These are phyloP conservation scores for Thymelicus acteon DNA, from an alignment of 2,888 invertebrate species.

Conservation along the genomic window DNA sequence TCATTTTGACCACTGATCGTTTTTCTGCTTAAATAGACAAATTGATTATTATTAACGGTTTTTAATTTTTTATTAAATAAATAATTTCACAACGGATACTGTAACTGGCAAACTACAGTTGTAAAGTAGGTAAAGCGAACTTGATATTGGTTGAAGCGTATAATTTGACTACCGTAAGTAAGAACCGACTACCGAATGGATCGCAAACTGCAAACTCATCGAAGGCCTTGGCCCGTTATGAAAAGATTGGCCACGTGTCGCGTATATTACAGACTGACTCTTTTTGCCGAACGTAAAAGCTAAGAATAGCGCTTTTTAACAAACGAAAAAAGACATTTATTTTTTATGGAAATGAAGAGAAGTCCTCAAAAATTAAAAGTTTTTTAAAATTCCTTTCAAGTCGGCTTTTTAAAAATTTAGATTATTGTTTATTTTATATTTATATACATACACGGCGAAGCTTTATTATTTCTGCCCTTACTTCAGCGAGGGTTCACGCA, in stretches of 20 bases:
- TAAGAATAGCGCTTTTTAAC: not conserved
- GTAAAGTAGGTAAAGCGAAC: conserved; percentile 31
- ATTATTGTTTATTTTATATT: no score
- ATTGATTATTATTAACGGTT: conserved; percentile 1
- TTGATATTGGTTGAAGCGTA: conserved; percentile 32
- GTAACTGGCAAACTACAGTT: conserved; percentile 15
- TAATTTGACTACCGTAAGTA: conserved; percentile 30
- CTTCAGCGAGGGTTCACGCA: no score
- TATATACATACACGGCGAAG: no score
- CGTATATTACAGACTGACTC: not conserved
- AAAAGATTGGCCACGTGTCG: not conserved
- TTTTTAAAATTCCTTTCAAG: no score
- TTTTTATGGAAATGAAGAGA: no score
- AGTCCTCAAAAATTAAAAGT: no score
- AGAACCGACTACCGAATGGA: not conserved
- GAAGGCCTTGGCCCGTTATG: conserved; percentile 10
- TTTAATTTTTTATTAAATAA: not conserved
- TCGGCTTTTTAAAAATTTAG: no score
- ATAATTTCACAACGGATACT: not conserved
- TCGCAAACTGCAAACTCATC: conserved; percentile 28
- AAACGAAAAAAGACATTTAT: no score
- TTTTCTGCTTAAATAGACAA: not conserved
- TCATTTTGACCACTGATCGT: no score
- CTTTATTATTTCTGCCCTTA: no score
- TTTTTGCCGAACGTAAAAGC: not conserved